Evolutionary conservation across 2,888 invertebrate species (phyloP).

Genomic region (Pachymerium ferrugineum): DNA sequence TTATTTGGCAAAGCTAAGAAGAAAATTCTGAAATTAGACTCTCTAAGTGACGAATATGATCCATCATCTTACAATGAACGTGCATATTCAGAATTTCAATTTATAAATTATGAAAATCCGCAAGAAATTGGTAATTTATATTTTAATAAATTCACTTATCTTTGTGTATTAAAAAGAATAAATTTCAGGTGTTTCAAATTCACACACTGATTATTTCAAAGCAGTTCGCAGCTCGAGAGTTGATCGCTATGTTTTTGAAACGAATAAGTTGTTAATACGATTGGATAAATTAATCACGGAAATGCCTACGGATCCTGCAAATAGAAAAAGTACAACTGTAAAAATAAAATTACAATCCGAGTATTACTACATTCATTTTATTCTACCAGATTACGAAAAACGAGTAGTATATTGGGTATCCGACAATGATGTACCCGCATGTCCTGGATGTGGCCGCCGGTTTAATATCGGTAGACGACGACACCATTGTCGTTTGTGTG

Average conservation of each 20-base stretch:
- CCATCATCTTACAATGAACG: background rate
- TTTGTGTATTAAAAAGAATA: background rate
- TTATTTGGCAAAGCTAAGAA: conserved; percentile 77
- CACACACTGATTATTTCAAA: conserved; percentile 71
- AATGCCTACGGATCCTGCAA: conserved; percentile 56
- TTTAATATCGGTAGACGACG: conserved; percentile 83
- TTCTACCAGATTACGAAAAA: conserved; percentile 56
- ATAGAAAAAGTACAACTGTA: conserved; percentile 41
- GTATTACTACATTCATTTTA: background rate
- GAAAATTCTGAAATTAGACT: conserved; percentile 66
- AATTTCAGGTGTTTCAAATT: conserved; percentile 55
- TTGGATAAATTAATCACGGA: conserved; percentile 82
- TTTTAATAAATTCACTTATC: background rate
- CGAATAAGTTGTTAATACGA: conserved; percentile 89
- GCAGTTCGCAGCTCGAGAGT: conserved; percentile 60
- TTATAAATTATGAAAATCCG: conserved; percentile 48
- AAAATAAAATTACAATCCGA: background rate
- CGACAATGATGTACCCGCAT: conserved; percentile 79
- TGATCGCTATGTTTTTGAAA: conserved; percentile 86
- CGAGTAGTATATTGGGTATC: conserved; percentile 84
- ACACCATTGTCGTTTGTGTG: conserved; percentile 94
- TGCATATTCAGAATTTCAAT: background rate
- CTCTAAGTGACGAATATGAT: background rate
- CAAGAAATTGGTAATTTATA: conserved; percentile 34
- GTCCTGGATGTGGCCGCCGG: conserved; percentile 82